These are phyloP conservation scores for Asbolus verrucosus DNA, from an alignment of 1,140 invertebrate genomes.

Conservation along the genomic window DNA sequence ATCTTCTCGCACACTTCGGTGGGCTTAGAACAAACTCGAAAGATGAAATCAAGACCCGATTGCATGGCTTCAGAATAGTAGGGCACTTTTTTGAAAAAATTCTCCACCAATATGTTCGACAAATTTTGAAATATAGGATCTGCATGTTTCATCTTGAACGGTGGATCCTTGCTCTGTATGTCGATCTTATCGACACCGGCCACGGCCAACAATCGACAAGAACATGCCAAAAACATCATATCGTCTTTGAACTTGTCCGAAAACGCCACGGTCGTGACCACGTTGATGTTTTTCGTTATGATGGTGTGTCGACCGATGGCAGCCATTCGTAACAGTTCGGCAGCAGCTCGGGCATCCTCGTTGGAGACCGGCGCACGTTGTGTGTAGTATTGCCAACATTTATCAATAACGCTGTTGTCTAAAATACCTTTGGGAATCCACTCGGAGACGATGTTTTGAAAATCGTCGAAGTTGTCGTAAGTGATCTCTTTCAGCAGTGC, in stretches of 20 bases:
- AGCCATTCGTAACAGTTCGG: conserved; percentile 57
- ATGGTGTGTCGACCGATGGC: conserved; percentile 56
- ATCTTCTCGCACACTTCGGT: conserved; percentile 53
- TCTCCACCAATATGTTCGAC: conserved; percentile 50
- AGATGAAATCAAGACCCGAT: conserved; percentile 55
- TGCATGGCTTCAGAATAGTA: conserved; percentile 55
- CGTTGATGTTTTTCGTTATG: conserved; percentile 58
- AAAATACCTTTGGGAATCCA: conserved; percentile 59
- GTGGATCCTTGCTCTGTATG: conserved; percentile 52
- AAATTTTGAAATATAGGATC: conserved; percentile 56
- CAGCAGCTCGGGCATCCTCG: conserved; percentile 51
- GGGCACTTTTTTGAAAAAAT: conserved; percentile 50
- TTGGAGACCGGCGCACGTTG: conserved; percentile 45
- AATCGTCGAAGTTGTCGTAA: conserved; percentile 51
- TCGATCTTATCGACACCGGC: conserved; percentile 55
- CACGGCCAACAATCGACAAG: conserved; percentile 54
- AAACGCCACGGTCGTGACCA: conserved; percentile 56
- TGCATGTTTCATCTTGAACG: conserved; percentile 55
- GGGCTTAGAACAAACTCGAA: conserved; percentile 59
- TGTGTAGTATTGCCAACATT: conserved; percentile 58
- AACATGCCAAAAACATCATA: conserved; percentile 54
- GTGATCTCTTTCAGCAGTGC: conserved; percentile 50
- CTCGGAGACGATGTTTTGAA: conserved; percentile 57
- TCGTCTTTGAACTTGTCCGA: conserved; percentile 50
- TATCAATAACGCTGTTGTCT: conserved; percentile 61